Evolutionary conservation across 30 jellyfish, hydroid and myxozoan species (phyloP).

Genomic region (Clytia hemisphaerica): DNA sequence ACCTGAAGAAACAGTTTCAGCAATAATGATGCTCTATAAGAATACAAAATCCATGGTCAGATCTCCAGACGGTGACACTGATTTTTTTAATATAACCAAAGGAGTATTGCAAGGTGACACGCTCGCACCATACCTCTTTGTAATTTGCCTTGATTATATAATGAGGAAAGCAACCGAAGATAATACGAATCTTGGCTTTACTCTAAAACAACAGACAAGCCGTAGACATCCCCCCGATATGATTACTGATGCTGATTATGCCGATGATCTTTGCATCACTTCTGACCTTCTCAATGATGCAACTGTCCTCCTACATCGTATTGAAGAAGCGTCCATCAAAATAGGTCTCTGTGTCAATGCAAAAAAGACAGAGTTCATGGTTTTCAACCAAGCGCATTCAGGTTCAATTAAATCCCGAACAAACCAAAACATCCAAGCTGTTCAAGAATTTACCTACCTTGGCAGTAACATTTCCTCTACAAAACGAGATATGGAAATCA

Average conservation of each 20-base stretch:
- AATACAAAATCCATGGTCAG: constrained; percentile 38
- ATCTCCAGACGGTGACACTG: constrained; percentile 44
- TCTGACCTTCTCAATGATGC: constrained; percentile 8
- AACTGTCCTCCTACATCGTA: background rate
- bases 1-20: constrained; percentile 20
- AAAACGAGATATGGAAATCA: no score
- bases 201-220: constrained; percentile 6
- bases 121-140: constrained; percentile 31
- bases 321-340: background rate
- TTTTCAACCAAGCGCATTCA: constrained; percentile 17
- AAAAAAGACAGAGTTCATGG: constrained; percentile 11
- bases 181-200: constrained; percentile 9
- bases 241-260: constrained; percentile 38
- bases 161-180: constrained; percentile 22
- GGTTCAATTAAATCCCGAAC: no score
- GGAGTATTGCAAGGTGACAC: constrained; percentile 46
- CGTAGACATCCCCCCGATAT: constrained; percentile 24
- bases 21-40: constrained; percentile 22
- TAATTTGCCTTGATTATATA: constrained; percentile 24
- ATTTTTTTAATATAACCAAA: background rate
- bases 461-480: no score
- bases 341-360: constrained; percentile 19
- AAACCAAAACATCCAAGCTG: no score
- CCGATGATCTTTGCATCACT: constrained; percentile 25
- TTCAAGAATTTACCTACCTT: no score